Evolutionary conservation across 2,888 invertebrate species (phyloP).

Genomic region (Hartigia nigra): DNA sequence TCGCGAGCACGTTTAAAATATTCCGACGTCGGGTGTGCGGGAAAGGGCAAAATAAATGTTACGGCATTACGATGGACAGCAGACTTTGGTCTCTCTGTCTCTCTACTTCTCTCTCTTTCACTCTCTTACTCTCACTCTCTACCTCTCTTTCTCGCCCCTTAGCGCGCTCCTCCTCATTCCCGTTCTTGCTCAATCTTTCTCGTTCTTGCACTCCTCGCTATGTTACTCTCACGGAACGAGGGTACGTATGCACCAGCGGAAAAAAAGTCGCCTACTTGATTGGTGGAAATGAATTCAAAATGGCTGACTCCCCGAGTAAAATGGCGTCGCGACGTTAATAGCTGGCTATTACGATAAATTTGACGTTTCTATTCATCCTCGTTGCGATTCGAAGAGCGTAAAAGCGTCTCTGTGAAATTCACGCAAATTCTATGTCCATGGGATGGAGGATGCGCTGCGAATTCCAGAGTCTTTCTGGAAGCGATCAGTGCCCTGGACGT

Average conservation of each 20-base stretch:
- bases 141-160: slow-evolving; percentile 26
- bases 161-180: slow-evolving; percentile 26
- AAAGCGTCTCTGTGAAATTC: not conserved
- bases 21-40: slow-evolving; percentile 57
- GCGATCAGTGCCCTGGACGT: not conserved
- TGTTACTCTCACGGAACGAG: slow-evolving; percentile 20
- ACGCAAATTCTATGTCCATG: not conserved
- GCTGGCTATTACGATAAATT: slow-evolving; percentile 47
- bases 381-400: not conserved
- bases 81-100: slow-evolving; percentile 32
- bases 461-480: not conserved
- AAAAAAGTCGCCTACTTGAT: slow-evolving; percentile 49
- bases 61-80: slow-evolving; percentile 58
- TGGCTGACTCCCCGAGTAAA: slow-evolving; percentile 57
- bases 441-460: not conserved
- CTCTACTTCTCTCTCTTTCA: not conserved
- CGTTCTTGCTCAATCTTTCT: slow-evolving; percentile 21
- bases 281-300: slow-evolving; percentile 65
- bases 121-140: slow-evolving; percentile 22
- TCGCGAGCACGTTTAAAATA: slow-evolving; percentile 60
- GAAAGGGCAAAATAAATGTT: slow-evolving; percentile 64
- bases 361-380: slow-evolving; percentile 52
- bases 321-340: slow-evolving; percentile 57
- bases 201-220: slow-evolving; percentile 25
- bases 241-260: slow-evolving; percentile 27